Conservation (phyloP, 2,888 invertebrate species). For the Lobophora halterata region DNA sequence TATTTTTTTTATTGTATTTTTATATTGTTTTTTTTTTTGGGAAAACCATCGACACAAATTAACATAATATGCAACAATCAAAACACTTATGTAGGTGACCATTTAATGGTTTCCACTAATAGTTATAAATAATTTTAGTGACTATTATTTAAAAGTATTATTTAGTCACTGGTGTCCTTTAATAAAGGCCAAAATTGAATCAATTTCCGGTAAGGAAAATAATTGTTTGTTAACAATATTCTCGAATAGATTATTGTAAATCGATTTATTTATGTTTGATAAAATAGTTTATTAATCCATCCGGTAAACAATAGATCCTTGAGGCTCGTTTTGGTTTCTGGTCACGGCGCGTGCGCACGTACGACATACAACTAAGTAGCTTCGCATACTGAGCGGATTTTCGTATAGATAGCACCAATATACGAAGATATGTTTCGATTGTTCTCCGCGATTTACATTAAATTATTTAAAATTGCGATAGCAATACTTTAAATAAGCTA, state of each 20-base stretch:
- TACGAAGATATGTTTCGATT: constrained; percentile 21
- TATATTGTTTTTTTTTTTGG: too few relatives aligned
- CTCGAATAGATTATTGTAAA: not conserved
- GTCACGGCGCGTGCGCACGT: constrained; percentile 41
- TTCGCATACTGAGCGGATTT: constrained; percentile 31
- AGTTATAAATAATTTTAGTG: too few relatives aligned
- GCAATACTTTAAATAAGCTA: constrained; percentile 13
- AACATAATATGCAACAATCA: too few relatives aligned
- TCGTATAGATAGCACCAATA: constrained; percentile 23
- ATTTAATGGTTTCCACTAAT: too few relatives aligned
- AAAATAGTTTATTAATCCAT: constrained; percentile 16
- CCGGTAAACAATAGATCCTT: constrained; percentile 36
- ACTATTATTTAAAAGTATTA: too few relatives aligned
- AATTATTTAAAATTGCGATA: constrained; percentile 15
- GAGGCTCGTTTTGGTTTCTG: constrained; percentile 36
- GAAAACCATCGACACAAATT: too few relatives aligned
- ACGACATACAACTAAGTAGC: too few relatives aligned
- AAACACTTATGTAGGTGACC: too few relatives aligned
- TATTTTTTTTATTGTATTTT: too few relatives aligned
- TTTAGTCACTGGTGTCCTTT: too few relatives aligned
- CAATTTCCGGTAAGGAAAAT: not conserved
- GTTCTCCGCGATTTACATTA: constrained; percentile 28
- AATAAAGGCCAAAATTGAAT: too few relatives aligned
- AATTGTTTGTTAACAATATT: not conserved
- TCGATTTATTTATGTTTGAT: constrained; percentile 10